These are phyloP conservation scores for Andricus curvator DNA, from an alignment of 2,888 invertebrate genomes.

Conservation along the genomic window DNA sequence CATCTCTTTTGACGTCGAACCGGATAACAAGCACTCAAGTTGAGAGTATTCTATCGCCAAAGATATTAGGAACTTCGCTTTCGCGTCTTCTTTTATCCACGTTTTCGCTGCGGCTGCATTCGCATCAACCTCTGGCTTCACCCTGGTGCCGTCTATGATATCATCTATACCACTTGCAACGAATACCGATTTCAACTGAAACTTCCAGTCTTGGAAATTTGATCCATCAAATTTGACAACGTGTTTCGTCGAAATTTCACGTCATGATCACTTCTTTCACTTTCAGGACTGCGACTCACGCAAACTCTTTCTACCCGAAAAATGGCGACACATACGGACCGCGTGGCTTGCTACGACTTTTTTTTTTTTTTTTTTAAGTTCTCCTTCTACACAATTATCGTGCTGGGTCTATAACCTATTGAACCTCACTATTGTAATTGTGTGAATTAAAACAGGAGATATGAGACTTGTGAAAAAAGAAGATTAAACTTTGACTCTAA, in stretches of 20 bases:
- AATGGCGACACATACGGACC: too few relatives aligned
- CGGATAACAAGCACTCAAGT: not conserved
- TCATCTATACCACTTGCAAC: conserved; percentile 41
- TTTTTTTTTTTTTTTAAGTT: too few relatives aligned
- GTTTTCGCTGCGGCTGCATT: conserved; percentile 37
- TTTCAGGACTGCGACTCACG: too few relatives aligned
- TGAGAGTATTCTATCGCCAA: too few relatives aligned
- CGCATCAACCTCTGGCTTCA: conserved; percentile 50
- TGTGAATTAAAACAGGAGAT: too few relatives aligned
- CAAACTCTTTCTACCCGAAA: too few relatives aligned
- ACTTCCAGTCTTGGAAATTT: not conserved
- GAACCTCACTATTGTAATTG: too few relatives aligned
- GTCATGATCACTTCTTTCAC: not conserved
- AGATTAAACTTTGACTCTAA: too few relatives aligned
- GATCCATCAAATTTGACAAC: not conserved
- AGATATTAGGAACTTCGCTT: not conserved
- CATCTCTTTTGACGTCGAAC: conserved; percentile 52
- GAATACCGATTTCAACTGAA: not conserved
- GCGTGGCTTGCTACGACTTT: too few relatives aligned
- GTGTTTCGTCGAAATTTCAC: not conserved
- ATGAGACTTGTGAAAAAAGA: too few relatives aligned
- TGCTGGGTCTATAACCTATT: too few relatives aligned
- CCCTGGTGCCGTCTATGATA: conserved; percentile 54
- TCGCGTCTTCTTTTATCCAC: conserved; percentile 53
- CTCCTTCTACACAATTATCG: too few relatives aligned